Percentiles rank a stretch among this genome's conserved stretches.
Conservation (phyloP, 2,113 vertebrate species). For the Synodontis membranacea region DNA sequence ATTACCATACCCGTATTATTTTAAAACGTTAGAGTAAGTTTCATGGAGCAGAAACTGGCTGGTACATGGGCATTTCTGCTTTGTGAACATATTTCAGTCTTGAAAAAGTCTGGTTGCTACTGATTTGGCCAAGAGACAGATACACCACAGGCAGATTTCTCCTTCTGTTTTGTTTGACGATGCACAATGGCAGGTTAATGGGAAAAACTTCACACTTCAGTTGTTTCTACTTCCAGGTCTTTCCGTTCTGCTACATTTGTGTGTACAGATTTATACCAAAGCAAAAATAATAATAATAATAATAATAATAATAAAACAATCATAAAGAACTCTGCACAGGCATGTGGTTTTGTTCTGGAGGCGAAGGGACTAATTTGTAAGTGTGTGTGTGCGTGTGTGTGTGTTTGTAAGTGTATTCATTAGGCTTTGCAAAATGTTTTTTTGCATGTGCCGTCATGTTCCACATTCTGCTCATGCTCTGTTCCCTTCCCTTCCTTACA, state of each 20-base stretch:
- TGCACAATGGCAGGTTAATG: not conserved
- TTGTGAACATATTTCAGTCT: not conserved
- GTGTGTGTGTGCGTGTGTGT: not conserved
- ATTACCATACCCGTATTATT: too few relatives aligned
- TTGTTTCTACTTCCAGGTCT: not conserved
- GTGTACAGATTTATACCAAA: not conserved
- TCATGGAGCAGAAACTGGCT: not conserved
- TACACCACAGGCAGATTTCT: not conserved
- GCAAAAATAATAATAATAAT: too few relatives aligned
- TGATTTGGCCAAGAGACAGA: not conserved
- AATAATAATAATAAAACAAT: too few relatives aligned
- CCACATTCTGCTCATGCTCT: constrained; percentile 3
- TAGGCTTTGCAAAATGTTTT: not conserved
- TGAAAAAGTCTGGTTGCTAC: not conserved
- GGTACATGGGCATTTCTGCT: not conserved
- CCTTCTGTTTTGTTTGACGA: not conserved
- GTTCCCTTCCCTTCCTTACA: not conserved
- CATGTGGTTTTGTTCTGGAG: not conserved
- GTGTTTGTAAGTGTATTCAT: not conserved
- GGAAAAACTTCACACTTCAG: not conserved
- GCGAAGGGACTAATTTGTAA: not conserved
- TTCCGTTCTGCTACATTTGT: not conserved
- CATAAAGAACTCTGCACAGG: not conserved
- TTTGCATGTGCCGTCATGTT: not conserved
- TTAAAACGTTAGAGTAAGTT: not conserved